Conservation (phyloP, 1,140 invertebrate species). For the Lanistes nyassanus region DNA sequence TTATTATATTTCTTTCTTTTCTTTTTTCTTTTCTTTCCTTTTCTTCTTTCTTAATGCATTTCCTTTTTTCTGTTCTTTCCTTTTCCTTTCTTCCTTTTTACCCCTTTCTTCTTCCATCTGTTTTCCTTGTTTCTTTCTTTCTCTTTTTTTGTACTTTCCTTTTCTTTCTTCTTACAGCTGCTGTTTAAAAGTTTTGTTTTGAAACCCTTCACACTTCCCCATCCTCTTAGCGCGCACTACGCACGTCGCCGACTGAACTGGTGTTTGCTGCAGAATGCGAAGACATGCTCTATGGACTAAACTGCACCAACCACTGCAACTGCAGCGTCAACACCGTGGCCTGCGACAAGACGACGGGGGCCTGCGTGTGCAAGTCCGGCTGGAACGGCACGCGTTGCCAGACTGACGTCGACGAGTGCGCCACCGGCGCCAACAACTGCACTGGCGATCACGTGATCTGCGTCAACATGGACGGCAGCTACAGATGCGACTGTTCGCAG, state of each 20-base stretch:
- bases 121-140: background rate
- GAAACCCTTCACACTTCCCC: too few species aligned
- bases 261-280: background rate
- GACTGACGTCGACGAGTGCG: slow-evolving; percentile 49
- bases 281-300: background rate
- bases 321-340: slow-evolving; percentile 72
- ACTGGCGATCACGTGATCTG: slow-evolving; percentile 73
- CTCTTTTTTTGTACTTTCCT: background rate
- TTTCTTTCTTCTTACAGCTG: background rate
- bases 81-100: background rate
- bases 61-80: too few species aligned
- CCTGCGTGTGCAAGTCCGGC: slow-evolving; percentile 29
- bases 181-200: too few species aligned
- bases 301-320: slow-evolving; percentile 69
- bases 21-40: too few species aligned
- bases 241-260: background rate
- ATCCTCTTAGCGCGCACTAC: background rate
- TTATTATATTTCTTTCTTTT: too few species aligned
- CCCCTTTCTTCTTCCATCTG: background rate
- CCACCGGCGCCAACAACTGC: slow-evolving; percentile 80
- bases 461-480: slow-evolving; percentile 84
- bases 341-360: slow-evolving; percentile 23
- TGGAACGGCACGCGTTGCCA: slow-evolving; percentile 32
- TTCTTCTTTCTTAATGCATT: too few species aligned
- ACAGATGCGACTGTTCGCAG: slow-evolving; percentile 80